These are phyloP conservation scores for Lates japonicus DNA, from an alignment of 2,797 vertebrate species.

Conservation along the genomic window DNA sequence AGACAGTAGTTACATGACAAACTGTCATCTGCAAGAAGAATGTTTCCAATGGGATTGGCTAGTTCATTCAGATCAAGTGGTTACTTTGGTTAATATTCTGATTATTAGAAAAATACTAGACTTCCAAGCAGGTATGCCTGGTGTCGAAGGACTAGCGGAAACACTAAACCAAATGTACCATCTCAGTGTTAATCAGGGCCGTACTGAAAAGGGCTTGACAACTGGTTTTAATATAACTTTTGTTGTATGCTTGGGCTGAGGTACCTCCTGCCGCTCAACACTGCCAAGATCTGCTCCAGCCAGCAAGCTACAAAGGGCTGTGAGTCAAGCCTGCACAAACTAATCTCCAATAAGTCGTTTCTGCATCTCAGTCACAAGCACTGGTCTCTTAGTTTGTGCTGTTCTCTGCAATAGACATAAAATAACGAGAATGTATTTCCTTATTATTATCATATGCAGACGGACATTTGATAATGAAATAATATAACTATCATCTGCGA, in stretches of 20 bases:
- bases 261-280: neutral
- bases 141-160: neutral
- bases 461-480: neutral
- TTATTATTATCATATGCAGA: neutral
- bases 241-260: slow-evolving; percentile 4
- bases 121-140: too few species aligned
- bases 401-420: neutral
- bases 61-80: neutral
- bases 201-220: neutral
- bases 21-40: neutral
- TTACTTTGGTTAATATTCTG: neutral
- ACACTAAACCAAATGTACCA: neutral
- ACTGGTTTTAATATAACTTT: neutral
- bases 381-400: neutral
- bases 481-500: neutral
- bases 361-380: too few species aligned
- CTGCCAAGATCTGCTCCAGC: neutral
- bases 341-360: neutral
- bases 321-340: neutral
- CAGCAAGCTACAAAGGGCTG: too few species aligned
- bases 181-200: neutral
- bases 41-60: neutral
- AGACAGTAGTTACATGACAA: neutral
- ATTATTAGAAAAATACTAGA: neutral
- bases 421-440: neutral